Percentiles rank a stretch among this genome's conserved stretches.
phyloP scores from a whole-genome alignment of 2,888 invertebrate genomes.

The Eupeodes latifasciatus region DNA sequence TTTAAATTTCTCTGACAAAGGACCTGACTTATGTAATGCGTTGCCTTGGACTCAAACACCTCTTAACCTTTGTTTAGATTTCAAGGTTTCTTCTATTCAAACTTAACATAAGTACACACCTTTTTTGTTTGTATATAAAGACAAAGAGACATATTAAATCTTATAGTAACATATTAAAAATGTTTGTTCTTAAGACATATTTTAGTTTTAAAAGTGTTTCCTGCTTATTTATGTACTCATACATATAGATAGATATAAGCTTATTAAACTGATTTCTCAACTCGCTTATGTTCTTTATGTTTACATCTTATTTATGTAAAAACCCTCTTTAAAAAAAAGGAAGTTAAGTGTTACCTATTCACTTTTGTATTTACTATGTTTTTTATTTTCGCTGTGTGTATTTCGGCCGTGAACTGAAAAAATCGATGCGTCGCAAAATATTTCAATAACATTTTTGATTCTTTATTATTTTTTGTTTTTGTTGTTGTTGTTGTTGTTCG shows the following conservation, averaged over 20 bases:
- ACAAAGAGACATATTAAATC: too few species aligned
- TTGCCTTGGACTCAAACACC: too few species aligned
- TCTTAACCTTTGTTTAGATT: too few species aligned
- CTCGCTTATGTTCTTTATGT: background rate
- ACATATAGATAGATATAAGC: background rate
- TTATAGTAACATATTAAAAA: background rate
- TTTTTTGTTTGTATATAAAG: too few species aligned
- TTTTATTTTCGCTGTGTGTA: background rate
- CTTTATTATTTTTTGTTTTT: background rate
- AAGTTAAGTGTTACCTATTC: background rate
- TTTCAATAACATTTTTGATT: background rate
- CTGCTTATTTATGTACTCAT: background rate
- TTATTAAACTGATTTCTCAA: background rate
- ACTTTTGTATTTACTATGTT: background rate
- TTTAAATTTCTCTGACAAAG: too few species aligned
- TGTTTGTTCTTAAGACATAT: too few species aligned
- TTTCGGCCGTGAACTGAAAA: conserved; percentile 19
- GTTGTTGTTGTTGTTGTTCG: background rate
- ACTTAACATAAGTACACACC: too few species aligned
- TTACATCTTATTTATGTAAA: background rate
- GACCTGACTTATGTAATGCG: too few species aligned
- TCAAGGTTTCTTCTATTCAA: too few species aligned
- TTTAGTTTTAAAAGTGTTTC: background rate
- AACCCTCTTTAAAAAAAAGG: background rate
- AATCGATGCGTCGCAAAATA: conserved; percentile 31